Conservation (phyloP, 2,113 vertebrate species). For the Pelvicachromis taeniatus region DNA sequence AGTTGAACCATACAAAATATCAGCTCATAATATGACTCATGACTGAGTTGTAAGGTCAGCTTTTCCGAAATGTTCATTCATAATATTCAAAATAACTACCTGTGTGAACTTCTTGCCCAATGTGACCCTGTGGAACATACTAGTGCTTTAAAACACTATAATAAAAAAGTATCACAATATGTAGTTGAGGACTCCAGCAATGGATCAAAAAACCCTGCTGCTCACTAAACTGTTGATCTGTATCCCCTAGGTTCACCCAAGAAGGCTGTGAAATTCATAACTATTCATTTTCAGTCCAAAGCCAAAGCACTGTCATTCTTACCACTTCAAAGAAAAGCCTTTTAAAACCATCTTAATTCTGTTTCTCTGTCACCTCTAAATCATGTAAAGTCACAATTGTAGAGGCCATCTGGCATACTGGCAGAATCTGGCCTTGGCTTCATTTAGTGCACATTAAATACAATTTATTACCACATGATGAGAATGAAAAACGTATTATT, state of each 20-base stretch:
- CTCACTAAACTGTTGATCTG: slow-evolving; percentile 51
- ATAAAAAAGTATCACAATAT: slow-evolving; percentile 9
- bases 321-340: slow-evolving; percentile 40
- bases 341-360: slow-evolving; percentile 37
- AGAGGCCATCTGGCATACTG: slow-evolving; percentile 22
- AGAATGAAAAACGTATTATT: neutral
- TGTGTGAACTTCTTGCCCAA: neutral
- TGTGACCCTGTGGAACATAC: slow-evolving; percentile 2
- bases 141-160: slow-evolving; percentile 13
- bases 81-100: neutral
- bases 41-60: neutral
- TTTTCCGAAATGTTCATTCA: neutral
- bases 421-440: slow-evolving; percentile 7
- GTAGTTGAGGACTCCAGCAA: slow-evolving; percentile 24
- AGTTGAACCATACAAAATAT: neutral
- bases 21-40: neutral
- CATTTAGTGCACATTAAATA: neutral
- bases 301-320: slow-evolving; percentile 11
- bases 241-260: slow-evolving; percentile 37
- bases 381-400: slow-evolving; percentile 29
- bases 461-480: neutral
- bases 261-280: slow-evolving; percentile 43
- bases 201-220: slow-evolving; percentile 53
- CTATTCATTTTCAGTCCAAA: slow-evolving; percentile 44
- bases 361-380: slow-evolving; percentile 14